Base-by-base conservation (phyloP, 1,140 invertebrate species). In the Tachypleus tridentatus region DNA sequence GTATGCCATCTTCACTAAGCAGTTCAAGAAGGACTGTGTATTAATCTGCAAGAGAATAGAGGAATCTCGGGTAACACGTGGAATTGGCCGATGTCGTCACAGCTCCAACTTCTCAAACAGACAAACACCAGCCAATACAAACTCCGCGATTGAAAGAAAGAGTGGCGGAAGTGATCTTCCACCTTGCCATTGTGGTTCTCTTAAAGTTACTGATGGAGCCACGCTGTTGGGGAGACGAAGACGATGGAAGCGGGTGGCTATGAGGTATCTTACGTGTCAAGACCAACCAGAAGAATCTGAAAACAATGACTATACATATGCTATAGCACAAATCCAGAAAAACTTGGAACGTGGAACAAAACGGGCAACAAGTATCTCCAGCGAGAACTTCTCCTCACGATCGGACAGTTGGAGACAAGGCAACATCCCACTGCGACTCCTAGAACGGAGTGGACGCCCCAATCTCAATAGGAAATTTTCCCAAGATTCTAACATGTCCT, bases 21-120 rank as follows among this genome's bases (percentile, higher is more conserved):
- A 97, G 73, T 98, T 97, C 75, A 97, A 97, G 76, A 95, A 96
- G 77, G 95, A 97, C 74, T 98, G 94, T 77, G 89, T 96, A 0
- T 84, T 94, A 69, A 88, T 98, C 59, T 97, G 93, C 67, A 80
- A 93, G 74, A 87, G 91, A 6, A 93, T 96, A 69, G 92, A 96
- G 76, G 92, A 95, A 73, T 92, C 89, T 47, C 47, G 63, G 9
- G 61, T 71, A 6, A 70, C 70, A 11, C 56, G 59, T 48, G 64
- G 66, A n/a, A 91, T 91, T 66, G 89, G 89, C 1, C 80, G 88
- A 57, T 91, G 89, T 73, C 76, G 88, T 49, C 87, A 92, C 76
- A 88, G 87, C 66, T 89, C 87, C 49, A 92, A 92, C 77, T 92
- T 91, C 74, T 91, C 88, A 71, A 92, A 91, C 74, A 80, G 89